Evolutionary conservation across 2,888 invertebrate species (phyloP).

Genomic region (Agrilus cyanescens): DNA sequence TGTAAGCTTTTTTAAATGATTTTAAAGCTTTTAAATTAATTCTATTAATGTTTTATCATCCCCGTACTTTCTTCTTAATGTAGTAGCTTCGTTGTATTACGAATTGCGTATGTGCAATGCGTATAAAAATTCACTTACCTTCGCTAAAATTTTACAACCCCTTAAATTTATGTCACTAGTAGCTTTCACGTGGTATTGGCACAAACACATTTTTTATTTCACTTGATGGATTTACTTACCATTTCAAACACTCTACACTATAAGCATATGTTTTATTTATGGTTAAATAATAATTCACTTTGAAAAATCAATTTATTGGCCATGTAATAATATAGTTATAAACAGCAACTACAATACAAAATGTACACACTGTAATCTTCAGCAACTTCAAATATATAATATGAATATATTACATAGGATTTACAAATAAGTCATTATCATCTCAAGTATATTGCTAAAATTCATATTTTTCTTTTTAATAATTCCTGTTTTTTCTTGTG

Average conservation of each 20-base stretch:
- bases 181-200: background rate
- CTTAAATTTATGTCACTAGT: no score
- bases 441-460: no score
- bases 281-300: constrained; percentile 30
- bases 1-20: no score
- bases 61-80: no score
- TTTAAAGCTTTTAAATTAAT: no score
- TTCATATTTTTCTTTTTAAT: no score
- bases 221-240: background rate
- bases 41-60: no score
- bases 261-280: background rate
- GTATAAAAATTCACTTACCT: no score
- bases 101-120: no score
- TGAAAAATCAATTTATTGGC: constrained; percentile 57
- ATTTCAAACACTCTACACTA: background rate
- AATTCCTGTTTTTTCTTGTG: no score
- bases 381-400: constrained; percentile 46
- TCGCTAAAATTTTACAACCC: no score
- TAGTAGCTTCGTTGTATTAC: no score
- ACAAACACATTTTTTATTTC: background rate
- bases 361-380: constrained; percentile 51
- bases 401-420: constrained; percentile 40
- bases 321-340: constrained; percentile 63
- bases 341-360: constrained; percentile 65
- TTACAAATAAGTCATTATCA: constrained; percentile 28